Evolutionary conservation across 2,113 vertebrate species (phyloP).

Genomic region (Eira barbara): DNA sequence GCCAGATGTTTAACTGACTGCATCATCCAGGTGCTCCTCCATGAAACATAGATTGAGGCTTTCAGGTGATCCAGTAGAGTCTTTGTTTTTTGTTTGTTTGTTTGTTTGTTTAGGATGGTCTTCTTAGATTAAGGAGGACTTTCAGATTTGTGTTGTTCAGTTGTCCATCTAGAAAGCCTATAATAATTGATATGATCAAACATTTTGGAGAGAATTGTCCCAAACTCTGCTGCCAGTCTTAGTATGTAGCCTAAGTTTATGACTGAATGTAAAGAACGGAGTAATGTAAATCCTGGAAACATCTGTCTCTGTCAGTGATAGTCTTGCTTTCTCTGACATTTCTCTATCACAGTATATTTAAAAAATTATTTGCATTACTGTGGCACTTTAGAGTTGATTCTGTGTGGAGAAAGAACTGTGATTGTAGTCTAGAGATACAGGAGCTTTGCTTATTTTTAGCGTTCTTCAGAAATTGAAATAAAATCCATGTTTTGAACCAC

Average conservation of each 20-base stretch:
- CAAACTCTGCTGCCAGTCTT: not conserved
- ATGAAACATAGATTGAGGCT: not conserved
- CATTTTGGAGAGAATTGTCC: not conserved
- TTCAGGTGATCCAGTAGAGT: not conserved
- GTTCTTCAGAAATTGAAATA: not conserved
- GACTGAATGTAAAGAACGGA: not conserved
- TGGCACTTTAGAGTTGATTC: not conserved
- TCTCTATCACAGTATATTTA: not conserved
- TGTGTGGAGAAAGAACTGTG: not conserved
- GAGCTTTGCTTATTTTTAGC: not conserved
- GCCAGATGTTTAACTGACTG: no score
- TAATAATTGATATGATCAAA: not conserved
- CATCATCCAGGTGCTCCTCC: no score
- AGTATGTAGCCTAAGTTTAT: not conserved
- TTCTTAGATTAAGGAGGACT: not conserved
- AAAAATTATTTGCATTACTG: not conserved
- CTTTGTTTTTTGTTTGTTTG: not conserved
- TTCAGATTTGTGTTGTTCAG: not conserved
- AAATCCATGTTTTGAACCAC: not conserved
- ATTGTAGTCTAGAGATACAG: not conserved
- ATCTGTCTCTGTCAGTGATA: not conserved
- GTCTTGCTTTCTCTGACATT: not conserved
- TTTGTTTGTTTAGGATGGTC: not conserved
- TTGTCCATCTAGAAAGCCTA: not conserved
- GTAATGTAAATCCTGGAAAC: not conserved